These are phyloP conservation scores for Ophion obscuratus DNA, from an alignment of 2,888 invertebrate species.

Conservation along the genomic window DNA sequence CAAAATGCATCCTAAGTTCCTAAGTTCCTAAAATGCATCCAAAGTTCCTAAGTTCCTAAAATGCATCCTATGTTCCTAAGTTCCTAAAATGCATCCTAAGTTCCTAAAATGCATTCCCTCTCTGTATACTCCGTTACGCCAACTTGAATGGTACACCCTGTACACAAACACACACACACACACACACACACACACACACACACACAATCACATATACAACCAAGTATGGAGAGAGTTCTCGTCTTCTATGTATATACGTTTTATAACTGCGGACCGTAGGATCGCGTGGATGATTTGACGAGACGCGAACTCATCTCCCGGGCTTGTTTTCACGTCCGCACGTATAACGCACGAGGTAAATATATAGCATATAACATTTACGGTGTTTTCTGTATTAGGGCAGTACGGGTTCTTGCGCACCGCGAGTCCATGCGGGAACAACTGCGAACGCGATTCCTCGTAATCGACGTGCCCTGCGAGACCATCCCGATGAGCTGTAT, in stretches of 20 bases:
- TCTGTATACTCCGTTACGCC: too few species aligned
- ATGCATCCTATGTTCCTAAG: too few species aligned
- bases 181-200: neutral
- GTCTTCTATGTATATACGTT: conserved; percentile 8
- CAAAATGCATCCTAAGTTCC: too few species aligned
- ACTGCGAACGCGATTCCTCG: conserved; percentile 73
- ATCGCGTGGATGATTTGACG: conserved; percentile 57
- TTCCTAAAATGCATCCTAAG: too few species aligned
- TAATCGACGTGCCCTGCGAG: conserved; percentile 69
- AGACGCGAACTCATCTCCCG: conserved; percentile 45
- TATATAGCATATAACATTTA: conserved; percentile 66
- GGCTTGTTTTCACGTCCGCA: conserved; percentile 6
- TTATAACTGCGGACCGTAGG: conserved; percentile 33
- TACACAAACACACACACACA: neutral
- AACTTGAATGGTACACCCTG: neutral
- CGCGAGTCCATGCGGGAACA: conserved; percentile 21
- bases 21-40: too few species aligned
- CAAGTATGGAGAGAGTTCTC: conserved; percentile 4
- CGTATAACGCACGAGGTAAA: conserved; percentile 25
- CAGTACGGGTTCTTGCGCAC: conserved; percentile 78
- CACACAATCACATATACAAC: neutral
- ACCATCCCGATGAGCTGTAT: conserved; percentile 66
- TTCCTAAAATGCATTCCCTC: too few species aligned
- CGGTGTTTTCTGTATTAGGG: conserved; percentile 82
- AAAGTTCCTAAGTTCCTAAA: too few species aligned